A percentile compares a stretch with the other conserved stretches of the same genome.
phyloP scores from a whole-genome alignment of 1,140 invertebrate genomes.

The Oncopodura yosiiana region DNA sequence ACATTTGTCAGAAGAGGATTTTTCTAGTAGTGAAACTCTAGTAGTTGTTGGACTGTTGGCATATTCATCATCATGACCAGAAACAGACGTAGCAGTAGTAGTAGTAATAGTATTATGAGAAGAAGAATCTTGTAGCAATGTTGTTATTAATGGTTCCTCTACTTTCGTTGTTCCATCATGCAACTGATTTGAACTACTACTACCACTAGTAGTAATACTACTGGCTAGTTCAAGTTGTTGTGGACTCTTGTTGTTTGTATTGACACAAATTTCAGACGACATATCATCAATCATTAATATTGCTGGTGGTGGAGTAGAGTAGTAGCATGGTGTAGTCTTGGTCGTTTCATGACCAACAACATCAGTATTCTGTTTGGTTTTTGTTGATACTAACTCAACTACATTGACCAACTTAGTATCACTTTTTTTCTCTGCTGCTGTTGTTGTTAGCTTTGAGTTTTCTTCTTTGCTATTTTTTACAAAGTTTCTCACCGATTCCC shows the following conservation, averaged over 20 bases:
- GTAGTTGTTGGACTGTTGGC: conserved; percentile 1
- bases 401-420: background rate
- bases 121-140: too few species aligned
- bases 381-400: conserved; percentile 9
- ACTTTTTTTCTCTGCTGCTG: background rate
- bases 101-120: too few species aligned
- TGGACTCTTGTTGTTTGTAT: conserved; percentile 1
- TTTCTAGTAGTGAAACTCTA: conserved; percentile 1
- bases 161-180: background rate
- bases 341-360: conserved; percentile 7
- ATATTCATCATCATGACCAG: too few species aligned
- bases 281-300: conserved; percentile 15
- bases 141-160: too few species aligned
- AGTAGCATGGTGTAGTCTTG: background rate
- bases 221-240: background rate
- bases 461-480: conserved; percentile 13
- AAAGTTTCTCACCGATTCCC: conserved; percentile 32
- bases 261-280: conserved; percentile 11
- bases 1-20: conserved; percentile 5
- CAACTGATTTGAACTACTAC: background rate
- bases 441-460: background rate
- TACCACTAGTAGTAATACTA: background rate
- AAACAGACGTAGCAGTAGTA: too few species aligned
- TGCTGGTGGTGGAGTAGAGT: background rate
- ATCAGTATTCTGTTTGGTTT: background rate